phyloP scores from a whole-genome alignment of 2,797 vertebrate genomes.

The Gastrophryne carolinensis region DNA sequence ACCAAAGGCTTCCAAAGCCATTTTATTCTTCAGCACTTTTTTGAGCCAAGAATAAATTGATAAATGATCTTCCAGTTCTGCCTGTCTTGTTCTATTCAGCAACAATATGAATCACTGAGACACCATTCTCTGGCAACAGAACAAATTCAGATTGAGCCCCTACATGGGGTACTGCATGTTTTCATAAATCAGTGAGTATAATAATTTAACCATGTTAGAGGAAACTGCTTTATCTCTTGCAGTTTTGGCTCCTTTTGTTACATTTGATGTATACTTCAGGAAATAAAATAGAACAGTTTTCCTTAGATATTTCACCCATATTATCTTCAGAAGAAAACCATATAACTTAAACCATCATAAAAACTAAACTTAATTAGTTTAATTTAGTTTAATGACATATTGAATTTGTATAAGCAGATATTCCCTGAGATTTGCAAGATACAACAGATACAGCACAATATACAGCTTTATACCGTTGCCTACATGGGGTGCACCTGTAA shows the following conservation, averaged over 20 bases:
- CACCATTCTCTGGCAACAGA: constrained; percentile 1
- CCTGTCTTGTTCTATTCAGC: neutral
- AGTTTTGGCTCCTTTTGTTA: neutral
- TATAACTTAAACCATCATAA: no score
- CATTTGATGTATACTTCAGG: neutral
- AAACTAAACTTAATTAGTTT: constrained; percentile 2
- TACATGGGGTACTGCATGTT: neutral
- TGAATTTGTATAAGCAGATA: neutral
- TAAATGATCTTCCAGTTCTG: constrained; percentile 5
- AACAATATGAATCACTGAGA: constrained; percentile 17
- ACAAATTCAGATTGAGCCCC: neutral
- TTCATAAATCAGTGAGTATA: constrained; percentile 16
- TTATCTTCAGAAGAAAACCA: no score
- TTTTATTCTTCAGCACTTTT: constrained; percentile 1
- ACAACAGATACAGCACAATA: no score
- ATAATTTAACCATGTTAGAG: neutral
- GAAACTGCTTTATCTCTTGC: neutral
- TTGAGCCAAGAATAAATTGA: neutral
- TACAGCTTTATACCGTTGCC: no score
- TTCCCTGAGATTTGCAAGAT: neutral
- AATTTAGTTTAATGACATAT: neutral
- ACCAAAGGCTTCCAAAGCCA: neutral
- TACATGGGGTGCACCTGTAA: no score
- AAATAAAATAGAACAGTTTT: neutral
- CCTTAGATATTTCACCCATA: neutral